Evolutionary conservation across 2,797 vertebrate species (phyloP), one percentile per base, ranked within the genome.

Genomic region (Falco naumanni): DNA sequence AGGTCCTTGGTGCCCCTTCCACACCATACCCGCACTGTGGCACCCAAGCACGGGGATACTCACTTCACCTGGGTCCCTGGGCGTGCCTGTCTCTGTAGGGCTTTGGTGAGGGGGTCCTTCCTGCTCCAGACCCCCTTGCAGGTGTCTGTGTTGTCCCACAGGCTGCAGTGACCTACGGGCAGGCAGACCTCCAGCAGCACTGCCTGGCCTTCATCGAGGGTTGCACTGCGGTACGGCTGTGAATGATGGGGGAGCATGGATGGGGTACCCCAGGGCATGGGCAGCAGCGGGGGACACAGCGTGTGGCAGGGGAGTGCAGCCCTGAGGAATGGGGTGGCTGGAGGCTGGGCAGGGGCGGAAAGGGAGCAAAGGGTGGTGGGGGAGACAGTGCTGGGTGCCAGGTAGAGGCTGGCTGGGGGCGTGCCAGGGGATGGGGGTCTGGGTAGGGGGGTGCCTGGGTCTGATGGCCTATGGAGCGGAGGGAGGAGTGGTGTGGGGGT

Each of bases 121-220:
- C 34, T 56, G 43, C 22, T 16, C 29, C 1, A 2, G 18, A 25
- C n/a, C 6, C n/a, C 11, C 29, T 84, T 9, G 10, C 60, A 88
- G 11, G n/a, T 83, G 39, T 81, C 60, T 63, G 16, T 88, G 80
- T 75, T 76, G 60, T 93, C 83, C 84, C 69, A 45, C 95, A 98
- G 98, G 98, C 98, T 34, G 98, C 98, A 0, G 98, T 98, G 90
- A 98, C 98, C 66, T 98, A 98, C 2, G 97, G 98, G 26, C 96
- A 97, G 89, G 69, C 59, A 20, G 97, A 93, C 16, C 93, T 98
- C 79, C 97, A 97, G 90, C 96, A 98, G 89, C 95, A 82, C 56
- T 98, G 98, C 89, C 94, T 98, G 95, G 76, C 95, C 10, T 98
- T 98, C 95, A 98, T 98, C 16, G 98, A 98, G 72, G 78, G 81